Evolutionary conservation across 2,888 invertebrate genomes (phyloP), one percentile per base, ranked within the genome.

Genomic region (Fragum fragum): DNA sequence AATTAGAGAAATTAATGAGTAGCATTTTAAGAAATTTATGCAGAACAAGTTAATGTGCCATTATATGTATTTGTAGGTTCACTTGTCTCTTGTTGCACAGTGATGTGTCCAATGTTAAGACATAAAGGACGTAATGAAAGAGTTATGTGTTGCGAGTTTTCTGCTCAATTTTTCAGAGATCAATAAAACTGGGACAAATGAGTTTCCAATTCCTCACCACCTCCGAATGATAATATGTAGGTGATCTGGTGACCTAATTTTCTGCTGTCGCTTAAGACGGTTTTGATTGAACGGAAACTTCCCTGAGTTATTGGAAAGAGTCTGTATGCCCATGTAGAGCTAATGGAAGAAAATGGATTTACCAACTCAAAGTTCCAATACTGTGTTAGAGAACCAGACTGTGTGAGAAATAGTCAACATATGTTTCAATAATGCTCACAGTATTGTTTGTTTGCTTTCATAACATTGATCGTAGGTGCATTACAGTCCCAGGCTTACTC

Each of bases 181-280:
- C 61, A 61, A 61, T 61, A 61, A 61, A 61, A 61, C 61, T 61
- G 61, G 61, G 61, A 61, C 61, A 32, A 29, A 26, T 28, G 61
- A 61, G 26, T 26, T 59, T 59, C 26, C 26, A 26, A 61, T 18
- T n/a, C 18, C 61, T 18, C 29, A 61, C 11, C 61, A 5, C 18
- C 61, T n/a, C 32, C 32, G 16, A 14, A 61, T 61, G 61, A 61
- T 28, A 61, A 32, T 32, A 61, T 61, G 61, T 61, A 61, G 61
- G 61, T 61, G 61, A 61, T 32, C 32, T 6, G n/a, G 32, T 61
- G 61, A 61, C 61, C 61, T 32, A 61, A 32, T 32, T 61, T 61
- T 32, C n/a, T 16, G 9, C 61, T n/a, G 61, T 61, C 32, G 32
- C 61, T 28, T 28, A 29, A 61, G 61, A 32, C 29, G 61, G 29